A percentile compares a stretch with the other conserved stretches of the same genome.
These are phyloP conservation scores for Abscondita cerata DNA, from an alignment of 2,888 invertebrate species.

Conservation along the genomic window DNA sequence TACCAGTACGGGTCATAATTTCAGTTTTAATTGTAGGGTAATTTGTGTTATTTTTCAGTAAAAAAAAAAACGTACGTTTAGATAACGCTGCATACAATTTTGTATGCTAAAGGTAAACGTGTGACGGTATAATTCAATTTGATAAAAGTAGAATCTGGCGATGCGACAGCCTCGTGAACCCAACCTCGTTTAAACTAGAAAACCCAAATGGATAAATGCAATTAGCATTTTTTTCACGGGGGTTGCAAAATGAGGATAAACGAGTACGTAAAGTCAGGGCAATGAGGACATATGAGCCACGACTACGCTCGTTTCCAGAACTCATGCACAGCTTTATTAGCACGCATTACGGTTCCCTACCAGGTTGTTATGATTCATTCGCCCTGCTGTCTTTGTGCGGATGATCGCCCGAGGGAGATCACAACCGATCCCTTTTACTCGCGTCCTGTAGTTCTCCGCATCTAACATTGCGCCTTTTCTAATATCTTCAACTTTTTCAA, in stretches of 20 bases:
- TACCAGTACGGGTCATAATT: too few relatives aligned
- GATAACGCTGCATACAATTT: neutral
- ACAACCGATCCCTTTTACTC: slow-evolving; percentile 30
- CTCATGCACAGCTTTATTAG: slow-evolving; percentile 50
- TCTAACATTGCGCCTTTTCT: too few relatives aligned
- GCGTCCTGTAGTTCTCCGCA: slow-evolving; percentile 17
- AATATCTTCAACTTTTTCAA: too few relatives aligned
- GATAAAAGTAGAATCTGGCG: slow-evolving; percentile 28
- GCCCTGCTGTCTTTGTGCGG: slow-evolving; percentile 30
- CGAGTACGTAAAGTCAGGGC: slow-evolving; percentile 52
- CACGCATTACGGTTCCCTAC: slow-evolving; percentile 47
- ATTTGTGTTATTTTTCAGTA: too few relatives aligned
- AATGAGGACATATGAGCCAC: slow-evolving; percentile 53
- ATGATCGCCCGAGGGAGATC: slow-evolving; percentile 36
- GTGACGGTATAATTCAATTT: slow-evolving; percentile 16
- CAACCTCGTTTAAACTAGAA: slow-evolving; percentile 51
- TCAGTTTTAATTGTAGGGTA: too few relatives aligned
- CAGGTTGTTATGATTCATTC: slow-evolving; percentile 43
- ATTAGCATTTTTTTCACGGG: slow-evolving; percentile 53
- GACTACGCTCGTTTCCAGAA: slow-evolving; percentile 43
- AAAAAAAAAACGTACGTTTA: too few relatives aligned
- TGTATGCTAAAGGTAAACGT: neutral
- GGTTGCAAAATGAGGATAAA: slow-evolving; percentile 51
- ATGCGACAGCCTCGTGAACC: slow-evolving; percentile 37
- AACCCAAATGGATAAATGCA: slow-evolving; percentile 54